phyloP scores from a whole-genome alignment of 2,113 vertebrate species.

The Corythaixoides concolor region DNA sequence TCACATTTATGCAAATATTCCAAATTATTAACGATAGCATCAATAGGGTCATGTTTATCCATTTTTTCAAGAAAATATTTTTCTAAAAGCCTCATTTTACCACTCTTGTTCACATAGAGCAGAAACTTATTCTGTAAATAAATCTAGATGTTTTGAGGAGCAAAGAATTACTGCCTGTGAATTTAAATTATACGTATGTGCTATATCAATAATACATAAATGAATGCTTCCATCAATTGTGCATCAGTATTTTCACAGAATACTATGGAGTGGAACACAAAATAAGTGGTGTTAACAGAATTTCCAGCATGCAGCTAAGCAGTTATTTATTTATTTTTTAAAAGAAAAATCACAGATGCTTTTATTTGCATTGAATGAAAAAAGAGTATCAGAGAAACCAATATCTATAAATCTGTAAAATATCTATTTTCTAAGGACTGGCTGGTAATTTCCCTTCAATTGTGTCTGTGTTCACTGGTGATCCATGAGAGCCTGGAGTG shows the following conservation, averaged over 20 bases:
- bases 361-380: not conserved
- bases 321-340: not conserved
- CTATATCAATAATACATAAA: not conserved
- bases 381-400: not conserved
- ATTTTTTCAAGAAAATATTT: constrained; percentile 33
- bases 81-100: not conserved
- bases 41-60: constrained; percentile 27
- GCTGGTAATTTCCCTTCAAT: not conserved
- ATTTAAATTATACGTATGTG: constrained; percentile 19
- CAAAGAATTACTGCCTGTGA: not conserved
- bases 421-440: not conserved
- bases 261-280: not conserved
- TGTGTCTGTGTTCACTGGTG: not conserved
- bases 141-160: not conserved
- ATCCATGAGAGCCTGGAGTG: not conserved
- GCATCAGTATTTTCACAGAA: not conserved
- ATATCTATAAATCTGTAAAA: not conserved
- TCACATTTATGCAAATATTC: constrained; percentile 70
- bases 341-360: not conserved
- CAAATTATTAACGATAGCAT: constrained; percentile 59
- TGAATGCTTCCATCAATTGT: not conserved
- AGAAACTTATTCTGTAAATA: not conserved
- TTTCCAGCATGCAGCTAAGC: not conserved
- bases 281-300: not conserved
- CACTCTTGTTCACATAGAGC: not conserved